Percentiles rank a stretch among this genome's conserved stretches.
Evolutionary conservation across 2,888 invertebrate genomes (phyloP).

Genomic region (Pristionchus arcanus): DNA sequence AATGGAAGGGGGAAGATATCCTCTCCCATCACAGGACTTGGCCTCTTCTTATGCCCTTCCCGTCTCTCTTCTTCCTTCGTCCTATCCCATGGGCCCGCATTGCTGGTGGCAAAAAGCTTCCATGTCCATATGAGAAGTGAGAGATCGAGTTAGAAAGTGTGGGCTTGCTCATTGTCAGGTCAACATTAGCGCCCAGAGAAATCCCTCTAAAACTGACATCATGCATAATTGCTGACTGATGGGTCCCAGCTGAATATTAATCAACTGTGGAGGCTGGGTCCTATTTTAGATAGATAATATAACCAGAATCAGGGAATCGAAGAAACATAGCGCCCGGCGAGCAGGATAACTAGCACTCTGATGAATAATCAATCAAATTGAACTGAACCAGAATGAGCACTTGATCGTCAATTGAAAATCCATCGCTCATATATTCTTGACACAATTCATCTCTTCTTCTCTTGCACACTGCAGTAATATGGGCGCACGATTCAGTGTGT

Average conservation of each 20-base stretch:
- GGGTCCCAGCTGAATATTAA: not conserved
- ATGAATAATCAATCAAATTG: too few species aligned
- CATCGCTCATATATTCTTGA: not conserved
- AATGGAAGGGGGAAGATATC: slow-evolving; percentile 9
- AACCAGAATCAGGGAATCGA: too few species aligned
- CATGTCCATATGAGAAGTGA: not conserved
- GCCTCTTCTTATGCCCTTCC: not conserved
- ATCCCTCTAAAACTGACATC: not conserved
- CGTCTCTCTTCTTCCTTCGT: not conserved
- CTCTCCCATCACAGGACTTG: slow-evolving; percentile 43
- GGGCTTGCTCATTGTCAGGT: not conserved
- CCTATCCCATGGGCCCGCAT: slow-evolving; percentile 15
- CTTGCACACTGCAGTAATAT: slow-evolving; percentile 33
- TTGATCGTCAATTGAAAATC: not conserved
- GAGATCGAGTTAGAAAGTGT: not conserved
- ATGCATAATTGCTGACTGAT: not conserved
- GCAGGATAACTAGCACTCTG: too few species aligned
- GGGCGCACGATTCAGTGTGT: not conserved
- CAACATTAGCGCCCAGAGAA: not conserved
- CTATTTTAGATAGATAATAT: too few species aligned
- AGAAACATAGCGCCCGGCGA: too few species aligned
- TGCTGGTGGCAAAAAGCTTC: not conserved
- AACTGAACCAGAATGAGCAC: too few species aligned
- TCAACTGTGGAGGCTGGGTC: not conserved
- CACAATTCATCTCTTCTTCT: slow-evolving; percentile 22